phyloP scores from a whole-genome alignment of 2,113 vertebrate species.

The Mola mola region DNA sequence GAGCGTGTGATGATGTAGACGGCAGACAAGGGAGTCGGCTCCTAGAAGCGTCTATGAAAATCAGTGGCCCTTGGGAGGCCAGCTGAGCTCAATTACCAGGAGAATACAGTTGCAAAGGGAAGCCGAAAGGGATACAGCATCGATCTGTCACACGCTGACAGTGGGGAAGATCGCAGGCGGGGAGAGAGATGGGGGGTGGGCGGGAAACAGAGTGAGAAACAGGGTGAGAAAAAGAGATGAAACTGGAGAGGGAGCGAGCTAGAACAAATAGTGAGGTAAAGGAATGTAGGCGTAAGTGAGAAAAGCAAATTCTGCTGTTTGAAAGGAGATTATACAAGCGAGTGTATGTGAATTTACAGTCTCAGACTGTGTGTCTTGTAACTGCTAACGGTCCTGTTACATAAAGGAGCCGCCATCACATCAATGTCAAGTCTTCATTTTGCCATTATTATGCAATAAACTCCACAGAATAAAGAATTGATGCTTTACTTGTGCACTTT shows the following conservation, averaged over 20 bases:
- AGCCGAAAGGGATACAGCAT: constrained; percentile 72
- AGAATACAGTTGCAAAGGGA: constrained; percentile 76
- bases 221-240: constrained; percentile 40
- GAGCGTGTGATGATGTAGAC: constrained; percentile 45
- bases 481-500: too few relatives aligned
- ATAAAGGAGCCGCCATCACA: background rate
- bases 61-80: constrained; percentile 67
- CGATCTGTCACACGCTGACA: constrained; percentile 72
- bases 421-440: too few relatives aligned
- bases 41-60: constrained; percentile 62
- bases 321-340: constrained; percentile 22
- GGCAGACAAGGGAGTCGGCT: constrained; percentile 50
- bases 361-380: background rate
- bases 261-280: constrained; percentile 40
- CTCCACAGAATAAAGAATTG: too few relatives aligned
- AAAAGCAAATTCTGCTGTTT: constrained; percentile 36
- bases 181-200: constrained; percentile 20
- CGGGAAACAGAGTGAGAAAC: constrained; percentile 32
- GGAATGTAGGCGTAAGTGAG: constrained; percentile 23
- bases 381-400: background rate
- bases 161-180: constrained; percentile 35
- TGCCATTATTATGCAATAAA: too few relatives aligned
- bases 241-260: constrained; percentile 48
- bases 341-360: background rate
- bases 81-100: constrained; percentile 80